Percentiles rank a stretch among this genome's conserved stretches.
phyloP scores from a whole-genome alignment of 1,140 invertebrate genomes.

The Brachionus asplanchnoidis region DNA sequence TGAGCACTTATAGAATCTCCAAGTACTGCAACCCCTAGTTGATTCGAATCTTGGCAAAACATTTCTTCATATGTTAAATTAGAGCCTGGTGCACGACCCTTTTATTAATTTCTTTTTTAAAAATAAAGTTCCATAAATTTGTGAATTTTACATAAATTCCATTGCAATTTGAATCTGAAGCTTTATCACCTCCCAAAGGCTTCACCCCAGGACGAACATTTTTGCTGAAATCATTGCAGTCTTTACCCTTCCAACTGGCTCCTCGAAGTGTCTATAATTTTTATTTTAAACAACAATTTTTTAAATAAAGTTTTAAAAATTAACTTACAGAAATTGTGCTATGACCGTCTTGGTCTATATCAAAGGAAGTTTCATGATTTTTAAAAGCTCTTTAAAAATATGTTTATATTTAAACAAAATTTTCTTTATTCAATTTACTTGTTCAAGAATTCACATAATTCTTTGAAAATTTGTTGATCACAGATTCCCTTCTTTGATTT shows the following conservation, averaged over 20 bases:
- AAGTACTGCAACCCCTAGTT: slow-evolving; percentile 57
- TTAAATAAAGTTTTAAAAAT: background rate
- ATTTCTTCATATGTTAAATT: slow-evolving; percentile 55
- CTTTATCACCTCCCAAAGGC: slow-evolving; percentile 49
- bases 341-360: slow-evolving; percentile 51
- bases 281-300: background rate
- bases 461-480: background rate
- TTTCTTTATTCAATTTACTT: background rate
- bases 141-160: slow-evolving; percentile 55
- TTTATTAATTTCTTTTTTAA: background rate
- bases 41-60: slow-evolving; percentile 52
- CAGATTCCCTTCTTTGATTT: background rate
- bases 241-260: slow-evolving; percentile 58
- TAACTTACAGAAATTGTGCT: slow-evolving; percentile 48
- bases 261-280: slow-evolving; percentile 55
- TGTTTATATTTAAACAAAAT: background rate
- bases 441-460: slow-evolving; percentile 45
- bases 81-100: slow-evolving; percentile 52
- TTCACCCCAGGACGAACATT: slow-evolving; percentile 56
- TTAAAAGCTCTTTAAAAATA: slow-evolving; percentile 44
- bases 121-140: too few relatives aligned
- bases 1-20: slow-evolving; percentile 61
- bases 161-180: slow-evolving; percentile 59
- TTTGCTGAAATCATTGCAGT: slow-evolving; percentile 56
- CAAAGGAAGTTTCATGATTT: slow-evolving; percentile 46